Percentiles rank a stretch among this genome's conserved stretches.
Conservation (phyloP, 64 coral and sea anemone genomes). For the Stylophora pistillata region DNA sequence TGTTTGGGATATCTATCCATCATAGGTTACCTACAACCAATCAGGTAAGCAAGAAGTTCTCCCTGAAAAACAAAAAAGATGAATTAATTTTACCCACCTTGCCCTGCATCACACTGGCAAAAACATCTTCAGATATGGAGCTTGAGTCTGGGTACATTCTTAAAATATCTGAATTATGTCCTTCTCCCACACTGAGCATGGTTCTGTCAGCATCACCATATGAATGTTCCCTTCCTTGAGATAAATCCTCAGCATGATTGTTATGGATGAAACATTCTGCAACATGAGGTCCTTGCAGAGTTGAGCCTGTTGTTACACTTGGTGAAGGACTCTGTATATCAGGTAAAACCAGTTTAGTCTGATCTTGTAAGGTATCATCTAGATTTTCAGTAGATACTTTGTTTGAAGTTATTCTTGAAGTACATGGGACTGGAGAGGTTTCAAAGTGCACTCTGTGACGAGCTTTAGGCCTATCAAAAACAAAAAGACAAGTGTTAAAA, state of each 20-base stretch:
- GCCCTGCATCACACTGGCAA: not conserved
- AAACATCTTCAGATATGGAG: conserved; percentile 8
- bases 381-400: not conserved
- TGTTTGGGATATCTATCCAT: no score
- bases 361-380: not conserved
- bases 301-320: not conserved
- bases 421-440: not conserved
- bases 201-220: not conserved
- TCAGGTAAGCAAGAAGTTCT: no score
- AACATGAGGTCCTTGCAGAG: not conserved
- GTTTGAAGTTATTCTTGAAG: not conserved
- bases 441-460: conserved; percentile 19
- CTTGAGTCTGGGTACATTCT: not conserved
- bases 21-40: no score
- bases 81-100: conserved; percentile 1
- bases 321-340: not conserved
- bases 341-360: conserved; percentile 4
- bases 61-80: not conserved
- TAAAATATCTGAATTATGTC: not conserved
- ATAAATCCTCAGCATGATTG: not conserved
- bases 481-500: not conserved
- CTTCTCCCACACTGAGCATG: not conserved
- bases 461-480: not conserved
- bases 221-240: not conserved
- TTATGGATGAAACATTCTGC: not conserved